Evolutionary conservation across 2,888 invertebrate genomes (phyloP).

Genomic region (Hypena proboscidalis): DNA sequence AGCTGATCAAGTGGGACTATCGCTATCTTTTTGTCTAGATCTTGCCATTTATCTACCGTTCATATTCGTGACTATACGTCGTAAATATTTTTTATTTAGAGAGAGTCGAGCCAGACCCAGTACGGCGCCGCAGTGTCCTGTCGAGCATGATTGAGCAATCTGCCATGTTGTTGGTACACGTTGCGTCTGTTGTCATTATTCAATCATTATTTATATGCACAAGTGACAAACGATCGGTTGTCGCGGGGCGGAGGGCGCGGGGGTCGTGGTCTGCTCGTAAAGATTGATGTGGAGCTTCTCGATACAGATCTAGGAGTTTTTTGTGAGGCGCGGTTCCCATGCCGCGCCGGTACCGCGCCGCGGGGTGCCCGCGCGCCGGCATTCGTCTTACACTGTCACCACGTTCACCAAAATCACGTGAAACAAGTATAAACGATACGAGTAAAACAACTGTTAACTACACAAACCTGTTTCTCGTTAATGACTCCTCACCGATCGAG

Average conservation of each 20-base stretch:
- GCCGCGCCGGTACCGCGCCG: slow-evolving; percentile 47
- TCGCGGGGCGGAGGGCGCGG: slow-evolving; percentile 21
- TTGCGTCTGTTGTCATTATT: slow-evolving; percentile 44
- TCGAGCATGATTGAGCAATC: slow-evolving; percentile 41
- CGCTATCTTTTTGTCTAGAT: too few relatives aligned
- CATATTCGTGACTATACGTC: too few relatives aligned
- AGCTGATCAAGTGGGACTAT: too few relatives aligned
- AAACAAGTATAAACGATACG: slow-evolving; percentile 15
- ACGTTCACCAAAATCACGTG: slow-evolving; percentile 45
- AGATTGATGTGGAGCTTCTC: slow-evolving; percentile 68
- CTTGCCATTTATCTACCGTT: too few relatives aligned
- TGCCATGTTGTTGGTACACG: slow-evolving; percentile 26
- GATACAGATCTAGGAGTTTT: slow-evolving; percentile 65
- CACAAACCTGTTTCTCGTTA: not conserved
- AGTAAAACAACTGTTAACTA: slow-evolving; percentile 4
- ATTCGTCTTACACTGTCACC: slow-evolving; percentile 71
- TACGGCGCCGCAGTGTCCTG: slow-evolving; percentile 9
- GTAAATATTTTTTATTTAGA: too few relatives aligned
- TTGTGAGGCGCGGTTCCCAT: slow-evolving; percentile 45
- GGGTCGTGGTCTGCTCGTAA: slow-evolving; percentile 17
- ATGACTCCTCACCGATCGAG: slow-evolving; percentile 1
- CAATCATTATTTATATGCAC: slow-evolving; percentile 52
- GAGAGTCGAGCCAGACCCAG: not conserved
- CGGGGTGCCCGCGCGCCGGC: slow-evolving; percentile 50
- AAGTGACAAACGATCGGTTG: slow-evolving; percentile 55